Percentiles rank a stretch among this genome's conserved stretches.
These are phyloP conservation scores for Gasteruption jaculator DNA, from an alignment of 2,888 invertebrate genomes.

Conservation along the genomic window DNA sequence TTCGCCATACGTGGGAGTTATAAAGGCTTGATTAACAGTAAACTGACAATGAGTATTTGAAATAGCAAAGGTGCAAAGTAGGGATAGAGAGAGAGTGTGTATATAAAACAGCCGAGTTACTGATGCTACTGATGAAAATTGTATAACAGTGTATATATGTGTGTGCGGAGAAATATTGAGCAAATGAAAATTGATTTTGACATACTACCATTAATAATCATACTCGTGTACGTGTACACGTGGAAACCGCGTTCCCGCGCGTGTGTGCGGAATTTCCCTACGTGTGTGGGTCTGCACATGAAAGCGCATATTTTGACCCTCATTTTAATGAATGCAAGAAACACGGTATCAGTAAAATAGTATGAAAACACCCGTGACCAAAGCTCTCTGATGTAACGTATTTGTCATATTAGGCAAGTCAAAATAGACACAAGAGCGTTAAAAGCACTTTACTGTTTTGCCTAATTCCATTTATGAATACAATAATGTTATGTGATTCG, in stretches of 20 bases:
- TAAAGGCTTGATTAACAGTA: too few relatives aligned
- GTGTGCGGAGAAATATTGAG: too few relatives aligned
- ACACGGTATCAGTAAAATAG: too few relatives aligned
- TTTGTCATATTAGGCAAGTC: constrained; percentile 46
- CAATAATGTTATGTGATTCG: too few relatives aligned
- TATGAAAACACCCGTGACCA: constrained; percentile 22
- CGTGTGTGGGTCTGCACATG: too few relatives aligned
- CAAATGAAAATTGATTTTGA: constrained; percentile 51
- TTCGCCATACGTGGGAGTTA: too few relatives aligned
- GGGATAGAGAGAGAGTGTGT: too few relatives aligned
- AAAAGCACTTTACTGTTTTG: constrained; percentile 48
- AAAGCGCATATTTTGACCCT: constrained; percentile 36
- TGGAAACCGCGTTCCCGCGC: constrained; percentile 5
- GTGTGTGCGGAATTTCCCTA: constrained; percentile 1
- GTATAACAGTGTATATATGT: constrained; percentile 48
- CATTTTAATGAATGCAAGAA: constrained; percentile 49
- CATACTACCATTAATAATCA: constrained; percentile 45
- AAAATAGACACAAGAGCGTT: constrained; percentile 39
- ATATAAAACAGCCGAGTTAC: too few relatives aligned
- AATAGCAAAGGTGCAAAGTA: too few relatives aligned
- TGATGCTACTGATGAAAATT: constrained; percentile 43
- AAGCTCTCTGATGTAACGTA: constrained; percentile 24
- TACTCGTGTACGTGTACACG: constrained; percentile 16
- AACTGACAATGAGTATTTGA: too few relatives aligned
- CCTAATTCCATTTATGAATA: constrained; percentile 46